Base-by-base conservation (phyloP, 2,113 vertebrate genomes). In the Agelaius phoeniceus region DNA sequence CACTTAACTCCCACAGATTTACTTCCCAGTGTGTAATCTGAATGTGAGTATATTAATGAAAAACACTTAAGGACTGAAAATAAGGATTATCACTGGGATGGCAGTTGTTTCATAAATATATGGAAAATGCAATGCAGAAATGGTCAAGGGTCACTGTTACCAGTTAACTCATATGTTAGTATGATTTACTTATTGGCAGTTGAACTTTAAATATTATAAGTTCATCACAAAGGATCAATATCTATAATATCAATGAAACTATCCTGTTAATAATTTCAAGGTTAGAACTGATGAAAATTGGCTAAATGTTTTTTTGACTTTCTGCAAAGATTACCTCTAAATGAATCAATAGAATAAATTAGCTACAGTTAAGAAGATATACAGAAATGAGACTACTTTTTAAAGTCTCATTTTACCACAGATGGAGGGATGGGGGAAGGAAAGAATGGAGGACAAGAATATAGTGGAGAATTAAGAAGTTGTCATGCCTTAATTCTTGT, bases 1-100 rank as follows among this genome's bases (percentile, higher is more conserved):
- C 77, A 78, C 55, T 89, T 87, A 89, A 84, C 65, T 89, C 73
- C 81, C 59, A 84, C 46, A 87, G 73, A 82, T 93, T 84, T 87
- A 84, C 48, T 84, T 93, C 84, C 61, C 49, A 59, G 37, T 51
- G 39, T 89, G 37, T 44, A 76, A 85, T 83, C 6, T 68, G 41
- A 86, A 74, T 51, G 21, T 24, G n/a, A 91, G 39, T 11, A 44
- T 59, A 72, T 48, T 78, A 57, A 75, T 82, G 57, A 84, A 74
- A 86, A 89, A 58, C 48, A 62, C 11, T 77, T 66, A 62, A 69
- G 58, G 35, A 81, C 28, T 7, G 13, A 83, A 92, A 89, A 62
- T 15, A 73, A 28, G 27, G 13, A 48, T 84, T 92, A 77, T 71
- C 57, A 55, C 21, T 59, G 12, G 11, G 20, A 49, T 58, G 43